Conservation (phyloP, 2,797 vertebrate species). For the Gallinago stenura region DNA sequence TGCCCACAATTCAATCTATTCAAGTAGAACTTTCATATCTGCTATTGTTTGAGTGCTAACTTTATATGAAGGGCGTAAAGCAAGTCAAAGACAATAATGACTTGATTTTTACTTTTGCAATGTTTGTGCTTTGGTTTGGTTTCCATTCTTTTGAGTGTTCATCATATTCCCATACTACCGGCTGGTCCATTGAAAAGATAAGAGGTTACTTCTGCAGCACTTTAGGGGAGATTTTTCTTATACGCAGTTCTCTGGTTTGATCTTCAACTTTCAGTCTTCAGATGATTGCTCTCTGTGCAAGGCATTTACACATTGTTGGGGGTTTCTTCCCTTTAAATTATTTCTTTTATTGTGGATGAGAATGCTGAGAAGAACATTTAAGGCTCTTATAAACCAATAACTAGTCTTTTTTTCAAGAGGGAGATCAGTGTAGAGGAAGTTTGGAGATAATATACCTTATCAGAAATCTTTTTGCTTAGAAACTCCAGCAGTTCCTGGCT, state of each 20-base stretch:
- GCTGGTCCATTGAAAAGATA: background rate
- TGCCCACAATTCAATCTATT: background rate
- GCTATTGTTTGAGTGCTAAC: background rate
- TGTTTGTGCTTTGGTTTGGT: background rate
- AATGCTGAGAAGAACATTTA: background rate
- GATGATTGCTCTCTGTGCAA: background rate
- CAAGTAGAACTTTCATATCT: rapidly evolving
- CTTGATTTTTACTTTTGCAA: background rate
- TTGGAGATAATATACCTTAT: background rate
- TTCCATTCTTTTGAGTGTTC: background rate
- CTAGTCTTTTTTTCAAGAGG: background rate
- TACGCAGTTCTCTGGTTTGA: background rate
- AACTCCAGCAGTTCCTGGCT: background rate
- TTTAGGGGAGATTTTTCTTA: background rate
- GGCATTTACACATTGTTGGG: background rate
- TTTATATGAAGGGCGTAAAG: background rate
- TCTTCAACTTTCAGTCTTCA: background rate
- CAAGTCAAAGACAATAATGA: background rate
- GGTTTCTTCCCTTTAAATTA: rapidly evolving
- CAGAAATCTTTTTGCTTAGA: background rate
- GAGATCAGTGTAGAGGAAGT: background rate
- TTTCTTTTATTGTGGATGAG: background rate
- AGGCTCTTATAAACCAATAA: background rate
- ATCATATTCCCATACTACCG: background rate
- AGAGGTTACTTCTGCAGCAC: background rate